These are phyloP conservation scores for Ceratotherium simum DNA, from an alignment of 2,113 vertebrate genomes.

Conservation along the genomic window DNA sequence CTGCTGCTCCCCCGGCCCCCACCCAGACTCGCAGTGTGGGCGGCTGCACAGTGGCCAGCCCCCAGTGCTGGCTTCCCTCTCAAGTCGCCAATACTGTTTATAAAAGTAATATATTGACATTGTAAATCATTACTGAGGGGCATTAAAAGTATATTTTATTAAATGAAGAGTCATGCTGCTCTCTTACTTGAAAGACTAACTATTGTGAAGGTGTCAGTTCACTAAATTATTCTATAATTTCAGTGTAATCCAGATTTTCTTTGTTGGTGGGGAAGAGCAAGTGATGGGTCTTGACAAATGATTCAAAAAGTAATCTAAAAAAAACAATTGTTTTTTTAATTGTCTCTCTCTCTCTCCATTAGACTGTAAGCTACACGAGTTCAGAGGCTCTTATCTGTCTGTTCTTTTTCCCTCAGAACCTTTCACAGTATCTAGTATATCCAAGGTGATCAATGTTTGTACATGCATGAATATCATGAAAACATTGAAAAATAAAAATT, in stretches of 20 bases:
- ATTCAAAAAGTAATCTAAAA: constrained; percentile 11
- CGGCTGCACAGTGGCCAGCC: background rate
- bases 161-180: background rate
- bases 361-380: background rate
- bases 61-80: background rate
- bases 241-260: background rate
- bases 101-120: background rate
- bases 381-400: background rate
- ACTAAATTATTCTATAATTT: background rate
- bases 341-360: background rate
- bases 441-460: background rate
- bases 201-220: background rate
- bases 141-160: background rate
- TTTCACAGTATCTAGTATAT: background rate
- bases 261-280: background rate
- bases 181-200: background rate
- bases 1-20: background rate
- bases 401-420: background rate
- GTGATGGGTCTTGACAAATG: background rate
- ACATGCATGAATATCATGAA: background rate
- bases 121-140: background rate
- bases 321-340: background rate
- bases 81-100: background rate
- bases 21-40: background rate
- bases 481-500: background rate